Evolutionary conservation across 2,797 vertebrate species (phyloP), one percentile per base, ranked within the genome.

Genomic region (Neosalanx taihuensis): DNA sequence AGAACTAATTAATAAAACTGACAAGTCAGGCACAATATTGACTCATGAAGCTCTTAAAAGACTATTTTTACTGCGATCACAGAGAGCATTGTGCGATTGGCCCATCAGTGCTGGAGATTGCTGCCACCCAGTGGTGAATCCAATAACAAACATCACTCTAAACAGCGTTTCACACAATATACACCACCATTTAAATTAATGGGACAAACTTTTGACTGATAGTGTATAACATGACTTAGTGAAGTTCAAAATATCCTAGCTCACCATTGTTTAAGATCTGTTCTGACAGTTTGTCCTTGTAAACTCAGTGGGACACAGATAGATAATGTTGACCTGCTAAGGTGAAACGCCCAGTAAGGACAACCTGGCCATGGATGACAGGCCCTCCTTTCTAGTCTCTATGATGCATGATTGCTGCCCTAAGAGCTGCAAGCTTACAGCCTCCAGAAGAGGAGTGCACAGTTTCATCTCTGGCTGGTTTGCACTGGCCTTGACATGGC

Each of bases 401-500:
- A 66, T 82, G 71, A 84, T 75, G 7, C 78, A 63, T 20, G 72
- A 58, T 69, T 29, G 67, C 73, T 72, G 70, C 64, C 46, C 72
- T 60, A 23, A 65, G 18, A 1, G 33, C 12, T 66, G 56, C 62
- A 75, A 79, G 78, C 74, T 71, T 65, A 62, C 68, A 71, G 65
- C 67, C 69, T 71, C 70, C 41, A 13, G 41, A 65, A 76, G 70
- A 70, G 41, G 69, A 75, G 70, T 84, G 76, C 69, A 29, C 65
- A 77, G 79, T 76, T 89, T 87, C 78, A 82, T 84, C 76, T 79
- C 76, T 20, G 72, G 77, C 75, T 72, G 64, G 63, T n/a, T 81
- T 78, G 82, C 35, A 57, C 64, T n/a, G 85, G 85, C 91, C 91
- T 91, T 93, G 90, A 88, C 89, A 88, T 89, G 76, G 84, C 88